These are phyloP conservation scores for Drosophila leontia DNA, from an alignment of 1,140 invertebrate species.

Conservation along the genomic window DNA sequence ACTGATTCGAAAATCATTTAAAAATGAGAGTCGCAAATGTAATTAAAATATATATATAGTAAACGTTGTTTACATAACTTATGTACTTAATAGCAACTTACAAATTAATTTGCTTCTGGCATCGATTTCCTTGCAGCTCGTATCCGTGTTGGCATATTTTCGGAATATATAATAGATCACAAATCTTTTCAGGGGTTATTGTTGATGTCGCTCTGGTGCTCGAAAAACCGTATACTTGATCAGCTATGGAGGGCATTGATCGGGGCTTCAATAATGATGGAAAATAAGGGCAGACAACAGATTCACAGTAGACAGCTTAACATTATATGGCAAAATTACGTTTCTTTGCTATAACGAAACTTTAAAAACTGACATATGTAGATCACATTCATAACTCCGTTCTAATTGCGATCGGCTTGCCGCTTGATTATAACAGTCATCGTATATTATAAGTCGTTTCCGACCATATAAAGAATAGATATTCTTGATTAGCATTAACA, in stretches of 20 bases:
- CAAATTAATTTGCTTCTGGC: constrained; percentile 34
- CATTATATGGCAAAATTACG: constrained; percentile 26
- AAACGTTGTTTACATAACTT: neutral
- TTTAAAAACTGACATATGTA: constrained; percentile 32
- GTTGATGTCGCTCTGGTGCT: neutral
- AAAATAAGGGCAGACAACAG: neutral
- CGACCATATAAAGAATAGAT: too few species aligned
- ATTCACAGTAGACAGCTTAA: neutral
- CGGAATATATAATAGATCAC: neutral
- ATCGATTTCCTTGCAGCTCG: constrained; percentile 43
- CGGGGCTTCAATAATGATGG: constrained; percentile 3
- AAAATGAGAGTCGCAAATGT: neutral
- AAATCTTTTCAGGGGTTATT: constrained; percentile 32
- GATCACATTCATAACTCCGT: constrained; percentile 12
- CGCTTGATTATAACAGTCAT: too few species aligned
- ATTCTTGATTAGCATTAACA: too few species aligned
- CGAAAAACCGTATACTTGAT: constrained; percentile 14
- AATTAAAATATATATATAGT: neutral
- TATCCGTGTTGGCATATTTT: constrained; percentile 2
- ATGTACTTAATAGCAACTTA: neutral
- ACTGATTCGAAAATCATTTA: constrained; percentile 6
- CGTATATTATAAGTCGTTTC: too few species aligned
- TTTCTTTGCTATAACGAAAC: constrained; percentile 49
- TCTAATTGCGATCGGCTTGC: neutral
- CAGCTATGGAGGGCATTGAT: constrained; percentile 2